phyloP scores from a whole-genome alignment of 2,888 invertebrate species.

The Protophormia terraenovae region DNA sequence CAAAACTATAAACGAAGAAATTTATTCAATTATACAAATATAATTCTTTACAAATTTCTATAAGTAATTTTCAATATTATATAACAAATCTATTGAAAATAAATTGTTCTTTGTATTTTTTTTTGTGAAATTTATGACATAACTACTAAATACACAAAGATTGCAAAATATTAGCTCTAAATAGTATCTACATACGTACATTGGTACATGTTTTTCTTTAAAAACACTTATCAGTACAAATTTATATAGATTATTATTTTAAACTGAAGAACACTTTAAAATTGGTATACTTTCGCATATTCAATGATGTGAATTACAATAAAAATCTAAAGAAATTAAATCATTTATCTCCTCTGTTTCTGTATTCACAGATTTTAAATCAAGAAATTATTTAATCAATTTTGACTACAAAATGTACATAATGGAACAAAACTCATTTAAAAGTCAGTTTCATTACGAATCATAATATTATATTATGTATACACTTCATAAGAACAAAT shows the following conservation, averaged over 20 bases:
- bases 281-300: background rate
- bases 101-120: background rate
- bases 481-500: too few relatives aligned
- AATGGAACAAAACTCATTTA: too few relatives aligned
- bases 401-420: too few relatives aligned
- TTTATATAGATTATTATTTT: background rate
- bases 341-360: too few relatives aligned
- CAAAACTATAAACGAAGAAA: background rate
- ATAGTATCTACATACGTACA: background rate
- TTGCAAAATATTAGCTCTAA: background rate
- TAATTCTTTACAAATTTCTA: background rate
- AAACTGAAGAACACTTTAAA: background rate
- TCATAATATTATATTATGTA: too few relatives aligned
- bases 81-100: conserved; percentile 16
- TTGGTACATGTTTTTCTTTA: background rate
- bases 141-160: conserved; percentile 1
- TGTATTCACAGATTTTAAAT: too few relatives aligned
- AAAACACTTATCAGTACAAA: background rate
- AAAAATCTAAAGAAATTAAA: background rate
- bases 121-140: conserved; percentile 29
- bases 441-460: too few relatives aligned
- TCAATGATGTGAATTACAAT: background rate
- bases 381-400: too few relatives aligned
- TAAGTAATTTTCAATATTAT: conserved; percentile 5
- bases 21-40: background rate